phyloP scores from a whole-genome alignment of 2,797 vertebrate species.

The Centropyge bicolor region DNA sequence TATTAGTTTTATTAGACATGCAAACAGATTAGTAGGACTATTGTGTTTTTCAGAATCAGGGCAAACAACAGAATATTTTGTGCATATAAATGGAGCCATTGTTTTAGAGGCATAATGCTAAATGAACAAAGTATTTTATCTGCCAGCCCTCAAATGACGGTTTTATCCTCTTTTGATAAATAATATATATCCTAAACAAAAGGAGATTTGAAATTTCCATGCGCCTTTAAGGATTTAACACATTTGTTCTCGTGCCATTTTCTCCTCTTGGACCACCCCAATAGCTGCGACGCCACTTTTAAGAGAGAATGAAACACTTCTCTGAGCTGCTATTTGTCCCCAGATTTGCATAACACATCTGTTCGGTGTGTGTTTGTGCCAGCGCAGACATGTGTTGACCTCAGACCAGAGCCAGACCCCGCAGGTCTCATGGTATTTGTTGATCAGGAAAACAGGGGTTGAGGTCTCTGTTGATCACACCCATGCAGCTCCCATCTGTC shows the following conservation, averaged over 20 bases:
- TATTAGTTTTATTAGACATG: too few relatives aligned
- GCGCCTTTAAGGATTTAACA: background rate
- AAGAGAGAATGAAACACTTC: conserved; percentile 13
- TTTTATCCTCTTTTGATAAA: background rate
- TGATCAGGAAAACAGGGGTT: conserved; percentile 50
- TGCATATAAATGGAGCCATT: too few relatives aligned
- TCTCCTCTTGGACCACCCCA: background rate
- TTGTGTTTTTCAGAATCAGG: too few relatives aligned
- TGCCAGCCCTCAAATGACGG: background rate
- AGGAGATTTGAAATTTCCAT: background rate
- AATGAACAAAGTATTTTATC: too few relatives aligned
- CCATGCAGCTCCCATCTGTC: conserved; percentile 74
- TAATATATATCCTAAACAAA: background rate
- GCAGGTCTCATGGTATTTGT: conserved; percentile 61
- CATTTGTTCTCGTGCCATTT: background rate
- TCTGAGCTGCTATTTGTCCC: conserved; percentile 31
- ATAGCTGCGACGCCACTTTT: conserved; percentile 15
- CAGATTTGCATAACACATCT: conserved; percentile 68
- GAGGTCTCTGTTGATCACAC: conserved; percentile 67
- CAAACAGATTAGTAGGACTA: too few relatives aligned
- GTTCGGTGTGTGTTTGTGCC: conserved; percentile 59
- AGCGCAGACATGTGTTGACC: conserved; percentile 73
- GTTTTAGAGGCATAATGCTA: too few relatives aligned
- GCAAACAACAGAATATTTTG: too few relatives aligned
- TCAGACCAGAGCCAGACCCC: conserved; percentile 49